phyloP scores from a whole-genome alignment of 2,113 vertebrate species.

The Hypomesus transpacificus region DNA sequence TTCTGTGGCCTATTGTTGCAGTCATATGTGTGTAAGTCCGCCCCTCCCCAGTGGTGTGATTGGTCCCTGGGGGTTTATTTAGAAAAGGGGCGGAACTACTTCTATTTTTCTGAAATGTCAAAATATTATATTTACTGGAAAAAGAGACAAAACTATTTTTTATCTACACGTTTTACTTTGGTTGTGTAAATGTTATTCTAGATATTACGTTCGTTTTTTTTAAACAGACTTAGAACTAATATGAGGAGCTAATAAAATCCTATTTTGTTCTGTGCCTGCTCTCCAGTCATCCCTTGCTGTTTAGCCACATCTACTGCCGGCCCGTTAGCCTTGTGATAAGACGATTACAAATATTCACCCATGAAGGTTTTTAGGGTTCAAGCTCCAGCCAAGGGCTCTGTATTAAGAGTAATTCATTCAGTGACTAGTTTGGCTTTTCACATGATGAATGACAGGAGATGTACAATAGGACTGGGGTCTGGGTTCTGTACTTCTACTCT shows the following conservation, averaged over 20 bases:
- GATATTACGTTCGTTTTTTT: constrained; percentile 63
- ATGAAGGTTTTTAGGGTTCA: no score
- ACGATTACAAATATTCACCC: no score
- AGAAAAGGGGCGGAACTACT: constrained; percentile 58
- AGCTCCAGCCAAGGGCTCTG: no score
- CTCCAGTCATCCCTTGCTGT: not conserved
- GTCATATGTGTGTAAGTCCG: constrained; percentile 54
- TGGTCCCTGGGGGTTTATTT: constrained; percentile 69
- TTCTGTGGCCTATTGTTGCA: constrained; percentile 35
- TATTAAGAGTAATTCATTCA: no score
- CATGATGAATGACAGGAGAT: no score
- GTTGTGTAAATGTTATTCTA: constrained; percentile 59
- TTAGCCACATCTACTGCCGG: not conserved
- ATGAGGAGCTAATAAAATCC: constrained; percentile 55
- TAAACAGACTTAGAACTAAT: constrained; percentile 45
- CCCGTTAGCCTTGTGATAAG: no score
- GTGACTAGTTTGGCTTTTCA: no score
- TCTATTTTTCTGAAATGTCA: constrained; percentile 69
- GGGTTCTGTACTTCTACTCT: no score
- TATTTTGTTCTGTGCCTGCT: constrained; percentile 59
- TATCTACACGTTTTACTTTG: constrained; percentile 58
- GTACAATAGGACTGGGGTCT: no score
- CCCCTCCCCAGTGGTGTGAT: constrained; percentile 56
- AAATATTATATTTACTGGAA: constrained; percentile 64
- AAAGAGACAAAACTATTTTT: constrained; percentile 69